phyloP scores from a whole-genome alignment of 2,797 vertebrate genomes.

The Chaunax sp. region DNA sequence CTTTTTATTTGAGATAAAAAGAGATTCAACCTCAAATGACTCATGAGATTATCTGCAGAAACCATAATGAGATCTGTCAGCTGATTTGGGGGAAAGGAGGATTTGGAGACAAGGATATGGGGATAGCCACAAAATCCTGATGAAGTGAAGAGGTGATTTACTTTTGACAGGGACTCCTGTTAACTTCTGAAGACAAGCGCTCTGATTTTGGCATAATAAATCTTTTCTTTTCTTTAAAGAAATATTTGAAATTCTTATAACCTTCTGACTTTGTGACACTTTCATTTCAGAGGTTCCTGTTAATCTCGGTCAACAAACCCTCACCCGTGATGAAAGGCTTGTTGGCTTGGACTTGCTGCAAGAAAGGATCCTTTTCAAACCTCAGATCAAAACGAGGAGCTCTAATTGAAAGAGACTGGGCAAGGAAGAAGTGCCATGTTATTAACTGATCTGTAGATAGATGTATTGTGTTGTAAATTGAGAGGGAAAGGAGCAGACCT shows the following conservation, averaged over 20 bases:
- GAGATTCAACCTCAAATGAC: constrained; percentile 12
- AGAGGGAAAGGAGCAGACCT: constrained; percentile 55
- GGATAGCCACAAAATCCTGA: constrained; percentile 23
- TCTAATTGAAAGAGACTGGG: constrained; percentile 71
- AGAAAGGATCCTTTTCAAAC: constrained; percentile 60
- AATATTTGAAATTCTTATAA: background rate
- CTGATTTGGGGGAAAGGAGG: constrained; percentile 12
- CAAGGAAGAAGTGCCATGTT: constrained; percentile 53
- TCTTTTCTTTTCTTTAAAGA: background rate
- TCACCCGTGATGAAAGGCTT: constrained; percentile 42
- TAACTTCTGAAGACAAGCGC: background rate
- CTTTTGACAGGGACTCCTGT: constrained; percentile 4
- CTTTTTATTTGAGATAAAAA: too few species aligned
- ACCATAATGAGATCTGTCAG: constrained; percentile 12
- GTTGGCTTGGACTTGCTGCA: constrained; percentile 41
- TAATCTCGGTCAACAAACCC: constrained; percentile 62
- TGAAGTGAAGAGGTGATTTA: constrained; percentile 8
- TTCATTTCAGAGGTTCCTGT: constrained; percentile 22
- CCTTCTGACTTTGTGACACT: background rate
- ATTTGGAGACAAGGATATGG: constrained; percentile 25
- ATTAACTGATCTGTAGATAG: constrained; percentile 78
- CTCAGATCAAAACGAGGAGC: constrained; percentile 54
- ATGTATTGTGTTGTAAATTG: constrained; percentile 74
- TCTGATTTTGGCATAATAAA: constrained; percentile 5
- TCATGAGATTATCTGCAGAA: constrained; percentile 25